Percentiles rank a stretch among this genome's conserved stretches.
phyloP scores from a whole-genome alignment of 2,888 invertebrate genomes.

The Caenorhabditis uteleia region DNA sequence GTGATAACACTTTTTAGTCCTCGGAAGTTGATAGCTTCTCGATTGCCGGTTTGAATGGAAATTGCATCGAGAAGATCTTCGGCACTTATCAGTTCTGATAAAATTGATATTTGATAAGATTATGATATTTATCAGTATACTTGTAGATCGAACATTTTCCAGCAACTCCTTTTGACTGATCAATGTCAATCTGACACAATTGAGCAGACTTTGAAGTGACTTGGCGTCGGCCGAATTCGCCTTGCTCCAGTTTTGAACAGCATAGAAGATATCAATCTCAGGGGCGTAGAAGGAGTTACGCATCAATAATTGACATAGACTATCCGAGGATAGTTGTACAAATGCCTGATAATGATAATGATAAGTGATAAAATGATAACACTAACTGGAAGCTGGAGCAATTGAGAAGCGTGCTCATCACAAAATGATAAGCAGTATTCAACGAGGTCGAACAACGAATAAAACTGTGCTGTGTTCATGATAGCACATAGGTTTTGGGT shows the following conservation, averaged over 20 bases:
- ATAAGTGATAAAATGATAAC: not conserved
- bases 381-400: constrained; percentile 79
- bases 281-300: constrained; percentile 94
- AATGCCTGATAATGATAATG: constrained; percentile 44
- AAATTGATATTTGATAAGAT: constrained; percentile 72
- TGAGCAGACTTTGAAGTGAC: constrained; percentile 45
- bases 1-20: constrained; percentile 4
- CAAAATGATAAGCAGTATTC: constrained; percentile 87
- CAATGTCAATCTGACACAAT: constrained; percentile 80
- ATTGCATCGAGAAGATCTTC: constrained; percentile 81
- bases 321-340: constrained; percentile 72
- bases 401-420: constrained; percentile 85
- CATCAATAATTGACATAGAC: constrained; percentile 83
- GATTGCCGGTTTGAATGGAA: constrained; percentile 70
- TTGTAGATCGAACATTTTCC: constrained; percentile 85
- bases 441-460: constrained; percentile 75
- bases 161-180: constrained; percentile 87
- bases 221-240: constrained; percentile 68
- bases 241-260: constrained; percentile 85
- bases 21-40: constrained; percentile 62
- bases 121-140: constrained; percentile 63
- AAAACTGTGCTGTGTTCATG: constrained; percentile 86
- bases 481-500: constrained; percentile 91
- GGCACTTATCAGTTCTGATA: constrained; percentile 17
- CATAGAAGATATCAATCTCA: constrained; percentile 91